These are phyloP conservation scores for Aphaenogaster floridana DNA, from an alignment of 1,140 invertebrate genomes.

Conservation along the genomic window DNA sequence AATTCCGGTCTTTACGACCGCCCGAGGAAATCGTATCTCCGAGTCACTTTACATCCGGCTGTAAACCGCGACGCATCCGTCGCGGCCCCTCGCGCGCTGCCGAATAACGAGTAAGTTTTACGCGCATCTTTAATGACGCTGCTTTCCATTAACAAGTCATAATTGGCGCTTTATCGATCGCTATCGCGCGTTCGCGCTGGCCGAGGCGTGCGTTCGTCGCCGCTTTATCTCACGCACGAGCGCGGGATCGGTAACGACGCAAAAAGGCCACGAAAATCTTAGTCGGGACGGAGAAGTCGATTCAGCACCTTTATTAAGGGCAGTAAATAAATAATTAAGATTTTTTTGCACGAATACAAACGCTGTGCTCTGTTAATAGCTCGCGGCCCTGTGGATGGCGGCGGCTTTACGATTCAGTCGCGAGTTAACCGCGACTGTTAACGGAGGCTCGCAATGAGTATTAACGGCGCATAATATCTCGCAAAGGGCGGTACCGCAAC, in stretches of 20 bases:
- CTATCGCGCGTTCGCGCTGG: not conserved
- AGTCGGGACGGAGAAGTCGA: conserved; percentile 11
- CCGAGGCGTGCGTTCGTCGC: not conserved
- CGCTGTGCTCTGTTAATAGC: conserved; percentile 31
- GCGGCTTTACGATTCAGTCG: conserved; percentile 36
- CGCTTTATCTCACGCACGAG: conserved; percentile 54
- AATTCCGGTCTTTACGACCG: conserved; percentile 67
- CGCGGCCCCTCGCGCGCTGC: conserved; percentile 1
- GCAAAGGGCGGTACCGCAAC: conserved; percentile 1
- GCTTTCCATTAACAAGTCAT: conserved; percentile 74
- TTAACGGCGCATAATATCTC: conserved; percentile 44
- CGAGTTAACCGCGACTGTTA: conserved; percentile 21
- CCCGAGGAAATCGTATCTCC: conserved; percentile 35
- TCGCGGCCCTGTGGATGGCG: not conserved
- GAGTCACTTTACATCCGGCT: conserved; percentile 55
- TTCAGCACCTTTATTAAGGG: conserved; percentile 54
- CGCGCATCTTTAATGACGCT: conserved; percentile 63
- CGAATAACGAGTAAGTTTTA: conserved; percentile 68
- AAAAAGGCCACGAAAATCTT: conserved; percentile 16
- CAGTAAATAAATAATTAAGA: conserved; percentile 70
- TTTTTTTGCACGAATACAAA: conserved; percentile 2
- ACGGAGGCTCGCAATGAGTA: conserved; percentile 13
- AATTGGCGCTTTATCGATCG: conserved; percentile 72
- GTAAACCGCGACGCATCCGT: conserved; percentile 54
- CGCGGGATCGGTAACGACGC: conserved; percentile 1